These are phyloP conservation scores for Epizoanthus illoricatus DNA, from an alignment of 92 coral and sea anemone genomes.

Conservation along the genomic window DNA sequence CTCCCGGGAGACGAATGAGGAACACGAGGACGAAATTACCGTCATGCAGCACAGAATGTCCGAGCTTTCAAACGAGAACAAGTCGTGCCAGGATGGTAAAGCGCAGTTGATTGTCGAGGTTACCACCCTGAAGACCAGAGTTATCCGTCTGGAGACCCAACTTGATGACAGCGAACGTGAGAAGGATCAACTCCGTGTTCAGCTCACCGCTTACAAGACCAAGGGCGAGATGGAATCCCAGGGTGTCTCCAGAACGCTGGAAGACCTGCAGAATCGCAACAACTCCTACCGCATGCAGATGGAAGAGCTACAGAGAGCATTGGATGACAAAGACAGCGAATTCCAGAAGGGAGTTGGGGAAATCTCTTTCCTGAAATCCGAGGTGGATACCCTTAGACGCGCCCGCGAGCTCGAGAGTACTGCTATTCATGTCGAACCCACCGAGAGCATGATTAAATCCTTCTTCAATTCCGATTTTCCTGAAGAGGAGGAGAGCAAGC, in stretches of 20 bases:
- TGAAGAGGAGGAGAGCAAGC: conserved; percentile 32
- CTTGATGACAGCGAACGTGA: conserved; percentile 76
- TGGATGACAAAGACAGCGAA: conserved; percentile 42
- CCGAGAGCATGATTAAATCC: conserved; percentile 49
- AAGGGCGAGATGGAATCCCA: conserved; percentile 61
- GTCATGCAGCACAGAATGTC: conserved; percentile 81
- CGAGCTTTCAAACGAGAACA: conserved; percentile 76
- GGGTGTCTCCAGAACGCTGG: conserved; percentile 63
- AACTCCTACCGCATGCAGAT: conserved; percentile 64
- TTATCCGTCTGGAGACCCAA: conserved; percentile 67
- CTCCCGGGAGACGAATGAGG: conserved; percentile 76
- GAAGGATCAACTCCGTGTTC: conserved; percentile 69
- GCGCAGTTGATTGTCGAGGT: conserved; percentile 70
- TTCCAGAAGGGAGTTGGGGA: conserved; percentile 40
- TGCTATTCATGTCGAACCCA: conserved; percentile 27
- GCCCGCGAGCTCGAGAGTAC: conserved; percentile 51
- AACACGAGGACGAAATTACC: conserved; percentile 82
- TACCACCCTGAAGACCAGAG: conserved; percentile 64
- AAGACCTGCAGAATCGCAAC: conserved; percentile 76
- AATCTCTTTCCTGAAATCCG: conserved; percentile 42
- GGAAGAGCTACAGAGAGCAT: conserved; percentile 47
- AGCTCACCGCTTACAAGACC: conserved; percentile 53
- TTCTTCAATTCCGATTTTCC: conserved; percentile 43
- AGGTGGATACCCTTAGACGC: conserved; percentile 49
- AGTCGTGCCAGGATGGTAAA: conserved; percentile 68